Evolutionary conservation across 1,140 invertebrate genomes (phyloP).

Genomic region (Halesus radiatus): DNA sequence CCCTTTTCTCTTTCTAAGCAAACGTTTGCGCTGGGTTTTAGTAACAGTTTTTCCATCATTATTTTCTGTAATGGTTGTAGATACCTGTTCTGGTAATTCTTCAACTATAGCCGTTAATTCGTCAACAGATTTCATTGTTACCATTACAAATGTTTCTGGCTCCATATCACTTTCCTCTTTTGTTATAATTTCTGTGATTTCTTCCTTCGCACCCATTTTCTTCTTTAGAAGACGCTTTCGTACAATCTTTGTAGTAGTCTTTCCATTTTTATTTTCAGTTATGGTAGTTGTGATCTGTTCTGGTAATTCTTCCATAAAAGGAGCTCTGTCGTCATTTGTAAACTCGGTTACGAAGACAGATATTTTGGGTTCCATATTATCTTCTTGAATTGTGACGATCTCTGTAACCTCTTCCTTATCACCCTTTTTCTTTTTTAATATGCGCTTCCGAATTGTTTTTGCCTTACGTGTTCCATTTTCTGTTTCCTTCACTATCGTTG

Average conservation of each 20-base stretch:
- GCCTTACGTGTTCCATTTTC: too few species aligned
- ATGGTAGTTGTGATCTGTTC: conserved; percentile 53
- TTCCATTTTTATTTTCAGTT: conserved; percentile 32
- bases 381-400: not conserved
- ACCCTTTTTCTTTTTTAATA: conserved; percentile 6
- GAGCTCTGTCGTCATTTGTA: not conserved
- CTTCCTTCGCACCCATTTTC: not conserved
- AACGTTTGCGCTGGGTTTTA: conserved; percentile 21
- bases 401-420: not conserved
- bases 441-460: not conserved
- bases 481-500: too few species aligned
- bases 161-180: not conserved
- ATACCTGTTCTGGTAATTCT: conserved; percentile 3
- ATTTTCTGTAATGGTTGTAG: not conserved
- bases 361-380: conserved; percentile 5
- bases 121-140: not conserved
- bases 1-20: not conserved
- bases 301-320: conserved; percentile 1
- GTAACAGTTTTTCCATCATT: not conserved
- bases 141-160: not conserved
- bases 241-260: not conserved
- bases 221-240: not conserved
- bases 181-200: conserved; percentile 3
- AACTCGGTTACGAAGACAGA: not conserved
- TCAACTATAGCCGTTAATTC: not conserved